Conservation (phyloP, 2,113 vertebrate genomes). For the Nyctereutes procyonoides region DNA sequence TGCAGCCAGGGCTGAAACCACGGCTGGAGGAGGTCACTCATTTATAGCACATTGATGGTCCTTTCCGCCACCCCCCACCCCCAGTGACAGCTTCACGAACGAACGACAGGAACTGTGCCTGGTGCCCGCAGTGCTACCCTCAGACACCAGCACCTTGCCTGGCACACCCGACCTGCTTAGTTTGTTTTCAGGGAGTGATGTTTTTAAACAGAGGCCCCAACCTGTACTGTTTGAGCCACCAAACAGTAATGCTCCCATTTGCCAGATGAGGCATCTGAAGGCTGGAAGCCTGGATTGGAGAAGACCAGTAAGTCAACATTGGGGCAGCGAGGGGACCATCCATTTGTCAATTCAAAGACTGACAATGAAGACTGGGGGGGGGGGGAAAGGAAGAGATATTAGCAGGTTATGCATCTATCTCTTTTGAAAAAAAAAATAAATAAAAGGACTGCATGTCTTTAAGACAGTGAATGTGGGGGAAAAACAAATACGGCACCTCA, state of each 20-base stretch:
- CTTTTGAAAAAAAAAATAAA: not conserved
- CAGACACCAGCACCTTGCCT: rapidly evolving
- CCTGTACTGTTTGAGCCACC: not conserved
- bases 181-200: not conserved
- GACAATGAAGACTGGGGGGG: not conserved
- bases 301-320: rapidly evolving
- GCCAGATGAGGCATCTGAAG: not conserved
- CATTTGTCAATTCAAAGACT: not conserved
- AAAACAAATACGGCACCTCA: not conserved
- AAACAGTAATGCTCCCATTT: rapidly evolving
- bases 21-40: rapidly evolving
- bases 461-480: not conserved
- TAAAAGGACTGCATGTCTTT: not conserved
- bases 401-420: not conserved
- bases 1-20: not conserved
- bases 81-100: rapidly evolving
- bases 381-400: not conserved
- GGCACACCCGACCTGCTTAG: rapidly evolving
- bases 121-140: rapidly evolving
- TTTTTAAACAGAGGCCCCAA: not conserved
- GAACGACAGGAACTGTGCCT: rapidly evolving
- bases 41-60: not conserved
- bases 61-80: rapidly evolving
- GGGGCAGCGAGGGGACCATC: not conserved
- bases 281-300: no score